These are phyloP conservation scores for Rhimphoctona megacephalus DNA, from an alignment of 2,888 invertebrate genomes.

Conservation along the genomic window DNA sequence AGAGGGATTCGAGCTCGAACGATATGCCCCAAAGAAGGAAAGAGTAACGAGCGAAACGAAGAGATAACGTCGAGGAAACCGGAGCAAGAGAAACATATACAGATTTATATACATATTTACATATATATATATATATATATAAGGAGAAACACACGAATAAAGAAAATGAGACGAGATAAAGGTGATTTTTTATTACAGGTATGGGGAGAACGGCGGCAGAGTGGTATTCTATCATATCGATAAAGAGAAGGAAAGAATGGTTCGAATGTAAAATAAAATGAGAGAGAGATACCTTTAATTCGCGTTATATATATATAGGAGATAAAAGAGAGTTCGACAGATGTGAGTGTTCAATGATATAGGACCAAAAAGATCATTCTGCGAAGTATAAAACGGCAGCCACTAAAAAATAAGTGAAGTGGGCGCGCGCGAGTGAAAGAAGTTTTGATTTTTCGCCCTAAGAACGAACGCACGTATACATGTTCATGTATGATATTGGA, in stretches of 20 bases:
- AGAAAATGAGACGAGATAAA: not conserved
- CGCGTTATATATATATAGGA: not conserved
- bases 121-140: not conserved
- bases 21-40: conserved; percentile 31
- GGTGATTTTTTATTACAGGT: not conserved
- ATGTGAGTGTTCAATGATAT: conserved; percentile 54
- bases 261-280: conserved; percentile 7
- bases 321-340: conserved; percentile 23
- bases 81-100: conserved; percentile 11
- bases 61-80: conserved; percentile 37
- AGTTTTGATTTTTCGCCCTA: conserved; percentile 47
- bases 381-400: conserved; percentile 50
- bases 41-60: conserved; percentile 49
- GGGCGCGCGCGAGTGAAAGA: conserved; percentile 64
- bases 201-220: conserved; percentile 46
- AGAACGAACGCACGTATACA: not conserved
- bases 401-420: conserved; percentile 32
- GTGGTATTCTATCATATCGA: conserved; percentile 56
- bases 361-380: conserved; percentile 46
- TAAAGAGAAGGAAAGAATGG: conserved; percentile 24
- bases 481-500: not conserved
- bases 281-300: conserved; percentile 9
- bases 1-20: conserved; percentile 73
- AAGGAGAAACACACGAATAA: not conserved
- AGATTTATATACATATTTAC: conserved; percentile 7